Evolutionary conservation across 2,888 invertebrate species (phyloP).

Genomic region (Muscina levida): DNA sequence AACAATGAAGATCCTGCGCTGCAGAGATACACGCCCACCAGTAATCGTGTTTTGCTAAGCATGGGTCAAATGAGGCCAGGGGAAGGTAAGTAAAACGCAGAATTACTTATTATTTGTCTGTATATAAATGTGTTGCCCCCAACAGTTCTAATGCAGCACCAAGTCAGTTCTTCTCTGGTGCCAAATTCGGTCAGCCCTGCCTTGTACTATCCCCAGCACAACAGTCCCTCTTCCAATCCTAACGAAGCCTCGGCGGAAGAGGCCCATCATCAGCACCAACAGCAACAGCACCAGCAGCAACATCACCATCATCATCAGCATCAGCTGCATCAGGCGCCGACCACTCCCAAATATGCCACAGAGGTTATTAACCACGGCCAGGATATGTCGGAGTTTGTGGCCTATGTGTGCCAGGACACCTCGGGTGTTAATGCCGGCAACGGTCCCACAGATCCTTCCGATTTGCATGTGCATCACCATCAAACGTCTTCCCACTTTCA

Average conservation of each 20-base stretch:
- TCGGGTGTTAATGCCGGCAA: slow-evolving; percentile 80
- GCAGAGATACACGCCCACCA: slow-evolving; percentile 77
- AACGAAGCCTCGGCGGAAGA: slow-evolving; percentile 63
- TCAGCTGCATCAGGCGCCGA: slow-evolving; percentile 66
- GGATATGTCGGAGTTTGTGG: slow-evolving; percentile 97
- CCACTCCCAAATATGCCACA: slow-evolving; percentile 76
- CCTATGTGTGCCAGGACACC: slow-evolving; percentile 97
- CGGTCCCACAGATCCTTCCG: slow-evolving; percentile 49
- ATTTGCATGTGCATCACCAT: slow-evolving; percentile 67
- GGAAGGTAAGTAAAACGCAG: slow-evolving; percentile 71
- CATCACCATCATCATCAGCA: slow-evolving; percentile 67
- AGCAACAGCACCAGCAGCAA: slow-evolving; percentile 73
- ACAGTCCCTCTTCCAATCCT: slow-evolving; percentile 72
- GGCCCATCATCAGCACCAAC: slow-evolving; percentile 67
- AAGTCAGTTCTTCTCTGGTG: slow-evolving; percentile 79
- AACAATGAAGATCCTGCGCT: slow-evolving; percentile 68
- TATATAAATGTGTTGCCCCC: not conserved
- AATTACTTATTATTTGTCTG: not conserved
- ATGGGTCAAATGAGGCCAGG: slow-evolving; percentile 75
- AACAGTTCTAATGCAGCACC: slow-evolving; percentile 80
- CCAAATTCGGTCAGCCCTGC: slow-evolving; percentile 81
- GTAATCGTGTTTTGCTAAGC: slow-evolving; percentile 71
- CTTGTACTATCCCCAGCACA: slow-evolving; percentile 81
- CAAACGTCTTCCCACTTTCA: slow-evolving; percentile 70
- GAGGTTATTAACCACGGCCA: slow-evolving; percentile 86